Percentiles rank a stretch among this genome's conserved stretches.
These are phyloP conservation scores for Platynereis dumerilii DNA, from an alignment of 2,888 invertebrate species.

Conservation along the genomic window DNA sequence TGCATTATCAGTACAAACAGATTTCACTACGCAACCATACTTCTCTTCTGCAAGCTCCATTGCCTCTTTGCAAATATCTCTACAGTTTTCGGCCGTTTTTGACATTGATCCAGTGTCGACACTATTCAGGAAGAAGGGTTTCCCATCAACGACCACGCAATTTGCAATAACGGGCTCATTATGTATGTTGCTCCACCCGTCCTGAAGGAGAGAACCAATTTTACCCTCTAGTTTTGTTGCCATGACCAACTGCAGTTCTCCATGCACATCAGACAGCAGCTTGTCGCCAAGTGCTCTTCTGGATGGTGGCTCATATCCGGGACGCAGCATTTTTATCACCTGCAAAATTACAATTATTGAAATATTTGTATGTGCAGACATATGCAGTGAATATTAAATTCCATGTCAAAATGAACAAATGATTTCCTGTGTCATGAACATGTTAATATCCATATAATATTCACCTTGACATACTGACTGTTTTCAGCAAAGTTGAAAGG, in stretches of 20 bases:
- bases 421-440: no score
- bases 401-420: no score
- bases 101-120: conserved; percentile 27
- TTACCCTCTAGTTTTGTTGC: conserved; percentile 24
- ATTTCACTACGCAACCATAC: conserved; percentile 28
- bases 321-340: background rate
- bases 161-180: conserved; percentile 32
- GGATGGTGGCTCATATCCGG: conserved; percentile 5
- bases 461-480: no score
- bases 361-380: no score
- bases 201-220: conserved; percentile 23
- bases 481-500: no score
- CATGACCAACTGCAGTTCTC: conserved; percentile 16
- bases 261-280: conserved; percentile 1
- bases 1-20: conserved; percentile 13
- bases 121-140: conserved; percentile 25
- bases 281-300: background rate
- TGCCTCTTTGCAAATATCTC: conserved; percentile 11
- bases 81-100: conserved; percentile 31
- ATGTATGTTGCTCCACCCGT: conserved; percentile 32
- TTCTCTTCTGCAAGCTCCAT: conserved; percentile 18
- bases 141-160: conserved; percentile 22
- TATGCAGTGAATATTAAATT: no score
- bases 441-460: no score
- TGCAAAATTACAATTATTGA: no score